Conservation (phyloP, 2,888 invertebrate genomes). For the Melinaea marsaeus region DNA sequence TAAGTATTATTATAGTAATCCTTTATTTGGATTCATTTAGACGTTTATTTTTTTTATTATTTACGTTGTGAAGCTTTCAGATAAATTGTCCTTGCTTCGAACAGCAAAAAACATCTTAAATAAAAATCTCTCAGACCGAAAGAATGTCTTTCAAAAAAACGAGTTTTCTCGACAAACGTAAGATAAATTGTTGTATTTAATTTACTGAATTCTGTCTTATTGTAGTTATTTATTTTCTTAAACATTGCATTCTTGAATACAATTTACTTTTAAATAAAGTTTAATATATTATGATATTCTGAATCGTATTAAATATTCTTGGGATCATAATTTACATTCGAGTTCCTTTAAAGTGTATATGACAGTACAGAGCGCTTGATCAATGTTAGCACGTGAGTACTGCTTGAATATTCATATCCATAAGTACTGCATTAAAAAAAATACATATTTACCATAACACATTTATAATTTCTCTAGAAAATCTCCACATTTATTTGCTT, state of each 20-base stretch:
- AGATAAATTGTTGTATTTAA: neutral
- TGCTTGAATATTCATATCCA: slow-evolving; percentile 23
- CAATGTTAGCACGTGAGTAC: slow-evolving; percentile 23
- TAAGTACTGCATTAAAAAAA: too few relatives aligned
- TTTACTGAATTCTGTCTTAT: neutral
- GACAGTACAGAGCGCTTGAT: slow-evolving; percentile 25
- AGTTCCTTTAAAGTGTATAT: slow-evolving; percentile 19
- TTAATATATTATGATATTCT: neutral
- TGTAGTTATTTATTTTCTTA: neutral
- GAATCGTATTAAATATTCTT: neutral
- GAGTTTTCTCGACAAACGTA: neutral
- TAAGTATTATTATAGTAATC: slow-evolving; percentile 63
- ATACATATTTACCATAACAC: too few relatives aligned
- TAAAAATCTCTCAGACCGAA: neutral
- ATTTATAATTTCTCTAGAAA: too few relatives aligned
- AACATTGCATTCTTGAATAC: too few relatives aligned
- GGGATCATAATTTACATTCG: neutral
- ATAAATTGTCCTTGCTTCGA: neutral
- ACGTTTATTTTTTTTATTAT: neutral
- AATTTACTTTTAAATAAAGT: neutral
- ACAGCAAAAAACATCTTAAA: neutral
- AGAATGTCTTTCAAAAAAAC: neutral
- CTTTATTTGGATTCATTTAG: neutral
- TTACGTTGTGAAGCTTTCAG: neutral
- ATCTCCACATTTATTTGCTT: too few relatives aligned